These are phyloP conservation scores for Sciurus carolinensis DNA, from an alignment of 2,797 vertebrate species.

Conservation along the genomic window DNA sequence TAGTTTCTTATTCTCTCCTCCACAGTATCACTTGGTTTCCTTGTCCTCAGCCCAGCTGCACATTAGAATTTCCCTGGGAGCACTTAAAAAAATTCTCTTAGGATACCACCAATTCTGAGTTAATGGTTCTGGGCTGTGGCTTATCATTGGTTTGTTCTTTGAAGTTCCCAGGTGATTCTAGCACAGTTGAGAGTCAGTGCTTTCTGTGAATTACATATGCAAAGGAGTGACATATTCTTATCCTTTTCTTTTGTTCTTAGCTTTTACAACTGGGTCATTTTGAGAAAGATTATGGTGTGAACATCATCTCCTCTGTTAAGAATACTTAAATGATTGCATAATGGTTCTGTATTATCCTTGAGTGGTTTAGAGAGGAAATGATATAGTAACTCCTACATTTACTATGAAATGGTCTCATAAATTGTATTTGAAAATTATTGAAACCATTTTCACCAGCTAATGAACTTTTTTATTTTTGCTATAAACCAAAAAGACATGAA, in stretches of 20 bases:
- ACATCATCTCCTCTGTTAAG: conserved; percentile 40
- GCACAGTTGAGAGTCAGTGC: neutral
- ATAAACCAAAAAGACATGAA: conserved; percentile 15
- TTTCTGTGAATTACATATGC: neutral
- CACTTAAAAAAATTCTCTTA: neutral
- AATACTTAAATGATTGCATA: conserved; percentile 34
- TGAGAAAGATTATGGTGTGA: conserved; percentile 15
- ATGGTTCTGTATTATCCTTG: neutral
- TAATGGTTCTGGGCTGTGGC: neutral
- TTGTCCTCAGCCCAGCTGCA: neutral
- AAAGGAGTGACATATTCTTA: neutral
- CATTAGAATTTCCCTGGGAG: neutral
- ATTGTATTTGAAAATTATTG: conserved; percentile 52
- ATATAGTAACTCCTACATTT: conserved; percentile 45
- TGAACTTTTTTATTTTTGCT: neutral
- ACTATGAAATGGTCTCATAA: conserved; percentile 58
- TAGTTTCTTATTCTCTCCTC: neutral
- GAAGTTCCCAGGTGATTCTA: neutral
- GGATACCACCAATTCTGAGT: neutral
- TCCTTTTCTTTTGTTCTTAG: conserved; percentile 35
- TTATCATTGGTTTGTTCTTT: neutral
- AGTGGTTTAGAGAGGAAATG: conserved; percentile 50
- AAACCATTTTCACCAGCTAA: conserved; percentile 31
- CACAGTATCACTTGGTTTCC: neutral
- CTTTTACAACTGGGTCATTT: conserved; percentile 42